Base-by-base conservation (phyloP, 2,888 invertebrate species). In the Pherbina coryleti region DNA sequence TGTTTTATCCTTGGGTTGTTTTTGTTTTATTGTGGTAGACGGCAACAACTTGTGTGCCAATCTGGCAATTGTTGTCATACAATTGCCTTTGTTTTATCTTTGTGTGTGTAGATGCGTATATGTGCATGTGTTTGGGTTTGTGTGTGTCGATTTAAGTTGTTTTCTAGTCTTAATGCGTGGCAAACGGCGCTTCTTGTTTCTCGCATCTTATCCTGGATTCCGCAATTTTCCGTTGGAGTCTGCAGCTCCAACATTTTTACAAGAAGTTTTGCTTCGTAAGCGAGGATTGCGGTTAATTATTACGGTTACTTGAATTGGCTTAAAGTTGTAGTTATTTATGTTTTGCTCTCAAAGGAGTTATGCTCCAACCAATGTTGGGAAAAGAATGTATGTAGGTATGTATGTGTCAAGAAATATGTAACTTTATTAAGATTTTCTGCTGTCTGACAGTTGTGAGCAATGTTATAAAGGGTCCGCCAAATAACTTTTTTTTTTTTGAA, bases 41-140 rank as follows among this genome's bases (percentile, higher is more conserved):
- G 22, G 70, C 31, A 51, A 64, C 31, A 25, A 34, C 66, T 66
- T 66, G 19, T 22, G 64, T 51, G 70, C 53, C 70, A 70, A 70
- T 70, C 70, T 49, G 28, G 49, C 51, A 53, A 49, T n/a, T 31
- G 28, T 11, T 69, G 67, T 51, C 28, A 28, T 9, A 17, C 34
- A 5, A 14, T 60, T 37, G 64, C 64, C 9, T 28, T 0, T 28
- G 31, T 25, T 22, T 22, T 70, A 28, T 53, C 51, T 70, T 25
- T 25, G 67, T 44, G 60, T 60, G 3, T 25, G 60, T 60, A 14
- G 2, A 7, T 11, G 44, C 14, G 11, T 37, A 8, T 57, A 25
- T 31, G 49, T 17, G 44, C 19, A 8, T 57, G n/a, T 62, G 62
- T 62, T 25, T 62, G 51, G 3, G 51, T 17, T 3, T 17, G 53